Evolutionary conservation across 2,113 vertebrate genomes (phyloP).

Genomic region (Otolemur garnettii): DNA sequence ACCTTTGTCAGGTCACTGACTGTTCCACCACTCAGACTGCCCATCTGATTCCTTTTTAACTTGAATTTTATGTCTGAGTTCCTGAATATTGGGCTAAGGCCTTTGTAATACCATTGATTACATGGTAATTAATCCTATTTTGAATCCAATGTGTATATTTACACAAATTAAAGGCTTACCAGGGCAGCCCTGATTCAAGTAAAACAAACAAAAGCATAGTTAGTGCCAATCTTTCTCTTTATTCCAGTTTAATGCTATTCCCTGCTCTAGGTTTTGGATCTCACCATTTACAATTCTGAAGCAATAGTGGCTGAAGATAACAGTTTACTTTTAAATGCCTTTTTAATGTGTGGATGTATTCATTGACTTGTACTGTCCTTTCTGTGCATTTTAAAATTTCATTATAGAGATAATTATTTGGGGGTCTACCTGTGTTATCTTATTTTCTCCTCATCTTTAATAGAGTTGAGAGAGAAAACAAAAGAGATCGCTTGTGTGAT

Average conservation of each 20-base stretch:
- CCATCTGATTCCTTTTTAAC: background rate
- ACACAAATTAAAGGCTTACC: conserved; percentile 56
- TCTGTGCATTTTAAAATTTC: conserved; percentile 60
- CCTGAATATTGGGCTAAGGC: conserved; percentile 12
- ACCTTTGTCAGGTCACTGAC: background rate
- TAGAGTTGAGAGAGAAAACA: background rate
- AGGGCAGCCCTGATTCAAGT: conserved; percentile 46
- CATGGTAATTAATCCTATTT: conserved; percentile 66
- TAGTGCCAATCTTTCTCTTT: conserved; percentile 55
- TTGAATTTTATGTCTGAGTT: conserved; percentile 33
- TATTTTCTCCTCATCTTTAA: conserved; percentile 67
- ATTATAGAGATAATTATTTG: conserved; percentile 73
- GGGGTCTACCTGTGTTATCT: conserved; percentile 14
- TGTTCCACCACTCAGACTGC: background rate
- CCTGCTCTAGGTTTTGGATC: conserved; percentile 50
- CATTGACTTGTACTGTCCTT: conserved; percentile 59
- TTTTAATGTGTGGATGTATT: conserved; percentile 56
- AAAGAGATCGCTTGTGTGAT: background rate
- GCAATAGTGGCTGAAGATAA: conserved; percentile 54
- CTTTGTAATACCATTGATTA: conserved; percentile 56
- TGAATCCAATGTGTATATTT: conserved; percentile 55
- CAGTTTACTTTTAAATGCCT: conserved; percentile 71
- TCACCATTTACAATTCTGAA: conserved; percentile 66
- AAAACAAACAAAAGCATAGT: conserved; percentile 64
- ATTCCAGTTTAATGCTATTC: conserved; percentile 40